Conservation (phyloP, 2,888 invertebrate genomes). For the Drosophila diplacantha region DNA sequence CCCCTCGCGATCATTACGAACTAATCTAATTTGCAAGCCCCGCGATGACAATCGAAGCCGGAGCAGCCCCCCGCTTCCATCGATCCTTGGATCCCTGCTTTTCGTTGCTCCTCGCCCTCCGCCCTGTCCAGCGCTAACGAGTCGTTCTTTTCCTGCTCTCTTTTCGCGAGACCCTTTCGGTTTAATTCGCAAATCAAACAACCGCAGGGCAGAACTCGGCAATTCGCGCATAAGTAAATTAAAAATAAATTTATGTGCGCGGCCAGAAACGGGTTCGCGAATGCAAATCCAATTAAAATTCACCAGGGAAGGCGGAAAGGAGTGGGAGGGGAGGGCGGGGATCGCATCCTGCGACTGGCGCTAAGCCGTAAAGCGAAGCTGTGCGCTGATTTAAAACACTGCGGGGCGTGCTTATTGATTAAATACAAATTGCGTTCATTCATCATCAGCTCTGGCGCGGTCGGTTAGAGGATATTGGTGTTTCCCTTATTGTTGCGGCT, state of each 20-base stretch:
- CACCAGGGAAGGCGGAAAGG: constrained; percentile 33
- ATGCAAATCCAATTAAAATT: constrained; percentile 71
- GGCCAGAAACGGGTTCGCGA: constrained; percentile 50
- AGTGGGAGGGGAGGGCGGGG: neutral
- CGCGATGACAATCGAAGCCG: constrained; percentile 46
- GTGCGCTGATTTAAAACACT: constrained; percentile 71
- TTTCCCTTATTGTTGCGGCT: constrained; percentile 27
- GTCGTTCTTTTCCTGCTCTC: constrained; percentile 17
- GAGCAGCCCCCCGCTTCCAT: neutral
- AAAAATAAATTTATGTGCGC: constrained; percentile 70
- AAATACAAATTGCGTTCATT: constrained; percentile 72
- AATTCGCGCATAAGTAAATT: constrained; percentile 71
- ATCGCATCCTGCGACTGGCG: constrained; percentile 48
- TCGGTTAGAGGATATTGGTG: constrained; percentile 25
- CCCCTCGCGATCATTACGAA: constrained; percentile 38
- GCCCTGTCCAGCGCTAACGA: constrained; percentile 48
- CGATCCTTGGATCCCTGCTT: neutral
- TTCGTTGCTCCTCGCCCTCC: neutral
- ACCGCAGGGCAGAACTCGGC: constrained; percentile 60
- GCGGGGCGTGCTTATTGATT: constrained; percentile 71
- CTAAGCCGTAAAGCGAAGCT: constrained; percentile 70
- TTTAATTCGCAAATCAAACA: constrained; percentile 72
- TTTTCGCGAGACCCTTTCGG: constrained; percentile 36
- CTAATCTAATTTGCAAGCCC: constrained; percentile 54
- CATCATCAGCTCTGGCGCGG: constrained; percentile 50